These are phyloP conservation scores for Nebria brevicollis DNA, from an alignment of 2,888 invertebrate species.

Conservation along the genomic window DNA sequence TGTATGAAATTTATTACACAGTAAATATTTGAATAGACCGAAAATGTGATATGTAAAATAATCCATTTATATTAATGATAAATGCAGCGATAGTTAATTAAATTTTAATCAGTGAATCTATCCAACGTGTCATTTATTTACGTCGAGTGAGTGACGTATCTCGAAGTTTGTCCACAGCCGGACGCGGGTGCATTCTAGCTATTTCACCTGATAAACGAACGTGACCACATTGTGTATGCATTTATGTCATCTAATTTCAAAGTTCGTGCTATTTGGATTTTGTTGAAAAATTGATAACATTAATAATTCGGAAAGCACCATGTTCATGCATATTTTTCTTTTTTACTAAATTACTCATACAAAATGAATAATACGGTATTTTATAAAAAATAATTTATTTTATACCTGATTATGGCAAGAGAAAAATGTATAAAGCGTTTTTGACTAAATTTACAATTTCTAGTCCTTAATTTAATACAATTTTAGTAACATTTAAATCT, in stretches of 20 bases:
- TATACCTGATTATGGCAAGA: not conserved
- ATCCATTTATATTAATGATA: slow-evolving; percentile 38
- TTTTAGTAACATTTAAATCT: no score
- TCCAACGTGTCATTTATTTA: slow-evolving; percentile 40
- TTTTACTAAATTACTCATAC: not conserved
- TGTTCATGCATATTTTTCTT: not conserved
- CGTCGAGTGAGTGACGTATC: slow-evolving; percentile 40
- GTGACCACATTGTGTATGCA: not conserved
- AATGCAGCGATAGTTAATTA: slow-evolving; percentile 42
- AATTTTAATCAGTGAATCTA: slow-evolving; percentile 46
- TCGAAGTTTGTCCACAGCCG: slow-evolving; percentile 14
- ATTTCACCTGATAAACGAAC: slow-evolving; percentile 13
- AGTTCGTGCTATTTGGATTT: not conserved
- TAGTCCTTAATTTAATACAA: no score
- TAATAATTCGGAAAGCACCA: not conserved
- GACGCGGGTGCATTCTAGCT: slow-evolving; percentile 12
- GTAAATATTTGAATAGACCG: not conserved
- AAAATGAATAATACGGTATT: not conserved
- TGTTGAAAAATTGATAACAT: slow-evolving; percentile 7
- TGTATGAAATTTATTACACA: not conserved
- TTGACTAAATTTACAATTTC: not conserved
- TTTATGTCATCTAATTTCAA: slow-evolving; percentile 9
- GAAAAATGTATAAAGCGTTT: not conserved
- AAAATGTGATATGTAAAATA: not conserved
- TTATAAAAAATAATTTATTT: not conserved